These are phyloP conservation scores for Labrus mixtus DNA, from an alignment of 2,113 vertebrate genomes.

Conservation along the genomic window DNA sequence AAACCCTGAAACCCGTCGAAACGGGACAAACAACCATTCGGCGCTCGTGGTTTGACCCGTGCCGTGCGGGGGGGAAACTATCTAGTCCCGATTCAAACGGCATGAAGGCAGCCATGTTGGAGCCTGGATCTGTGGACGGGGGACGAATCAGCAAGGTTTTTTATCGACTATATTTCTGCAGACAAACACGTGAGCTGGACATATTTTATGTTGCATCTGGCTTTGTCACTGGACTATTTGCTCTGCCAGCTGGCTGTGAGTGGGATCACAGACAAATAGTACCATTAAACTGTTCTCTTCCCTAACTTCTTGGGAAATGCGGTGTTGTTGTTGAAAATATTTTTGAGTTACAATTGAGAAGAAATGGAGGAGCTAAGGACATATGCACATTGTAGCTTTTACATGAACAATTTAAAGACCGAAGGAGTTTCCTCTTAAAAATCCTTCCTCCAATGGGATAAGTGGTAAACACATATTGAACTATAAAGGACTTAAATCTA, in stretches of 20 bases:
- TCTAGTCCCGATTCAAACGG: slow-evolving; percentile 15
- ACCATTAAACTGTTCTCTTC: background rate
- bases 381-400: slow-evolving; percentile 21
- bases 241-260: slow-evolving; percentile 14
- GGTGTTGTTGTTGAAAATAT: slow-evolving; percentile 16
- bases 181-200: slow-evolving; percentile 35
- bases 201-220: background rate
- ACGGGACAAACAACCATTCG: slow-evolving; percentile 1
- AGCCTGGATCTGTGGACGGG: slow-evolving; percentile 20
- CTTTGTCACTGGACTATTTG: slow-evolving; percentile 11
- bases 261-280: slow-evolving; percentile 9
- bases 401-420: slow-evolving; percentile 10
- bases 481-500: slow-evolving; percentile 29
- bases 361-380: slow-evolving; percentile 50
- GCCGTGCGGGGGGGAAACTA: background rate
- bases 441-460: slow-evolving; percentile 40
- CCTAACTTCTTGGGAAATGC: background rate
- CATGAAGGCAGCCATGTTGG: slow-evolving; percentile 56
- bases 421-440: background rate
- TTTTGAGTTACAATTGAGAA: slow-evolving; percentile 3
- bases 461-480: slow-evolving; percentile 26
- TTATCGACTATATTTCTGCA: slow-evolving; percentile 33
- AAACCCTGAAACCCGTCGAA: slow-evolving; percentile 14
- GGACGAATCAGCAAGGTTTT: slow-evolving; percentile 18
- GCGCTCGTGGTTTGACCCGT: slow-evolving; percentile 18